Base-by-base conservation (phyloP, 1,140 invertebrate genomes). In the Colletes latitarsis region DNA sequence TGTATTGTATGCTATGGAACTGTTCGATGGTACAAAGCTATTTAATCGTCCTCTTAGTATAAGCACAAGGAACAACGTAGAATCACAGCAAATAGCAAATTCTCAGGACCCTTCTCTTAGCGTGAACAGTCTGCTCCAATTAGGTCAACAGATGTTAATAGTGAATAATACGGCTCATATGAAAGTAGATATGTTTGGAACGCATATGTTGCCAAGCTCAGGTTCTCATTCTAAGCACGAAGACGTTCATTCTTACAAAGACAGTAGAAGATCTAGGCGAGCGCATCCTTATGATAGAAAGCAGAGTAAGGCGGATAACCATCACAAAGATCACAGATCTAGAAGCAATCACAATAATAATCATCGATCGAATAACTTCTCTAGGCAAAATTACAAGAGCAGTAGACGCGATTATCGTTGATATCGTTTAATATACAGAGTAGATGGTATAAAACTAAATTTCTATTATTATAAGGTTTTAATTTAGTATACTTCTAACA, bases 1-100 rank as follows among this genome's bases (percentile, higher is more conserved):
- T 3, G 96, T 97, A 1, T 94, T 94, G 1, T 97, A 97, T 88
- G 96, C 96, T n/a, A 87, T 97, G 10, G 91, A 94, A 12, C 90
- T 97, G n/a, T 96, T 96, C 85, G 94, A 95, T 74, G 95, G 95
- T 6, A 95, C 95, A 43, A 83, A 89, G 1, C 82, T 96, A 12
- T 96, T 93, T 75, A 93, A 95, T 85, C 91, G 93, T 62, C 84
- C 85, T 4, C 77, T 95, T 46, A 89, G 87, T 66, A 85, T 95
- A 63, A 93, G 94, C 89, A 81, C 76, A 21, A 93, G 93, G 81
- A 89, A 88, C 66, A 87, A 82, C 14, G 9, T n/a, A 41, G 83
- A 85, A 1, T 43, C 60, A 43, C 77, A 68, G 15, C 76, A 82
- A 53, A 69, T 84, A 62, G 70, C 63, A 53, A 58, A 68, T 60